A percentile compares a stretch with the other conserved stretches of the same genome.
Conservation (phyloP, 2,888 invertebrate genomes). For the Cordilura impudica region DNA sequence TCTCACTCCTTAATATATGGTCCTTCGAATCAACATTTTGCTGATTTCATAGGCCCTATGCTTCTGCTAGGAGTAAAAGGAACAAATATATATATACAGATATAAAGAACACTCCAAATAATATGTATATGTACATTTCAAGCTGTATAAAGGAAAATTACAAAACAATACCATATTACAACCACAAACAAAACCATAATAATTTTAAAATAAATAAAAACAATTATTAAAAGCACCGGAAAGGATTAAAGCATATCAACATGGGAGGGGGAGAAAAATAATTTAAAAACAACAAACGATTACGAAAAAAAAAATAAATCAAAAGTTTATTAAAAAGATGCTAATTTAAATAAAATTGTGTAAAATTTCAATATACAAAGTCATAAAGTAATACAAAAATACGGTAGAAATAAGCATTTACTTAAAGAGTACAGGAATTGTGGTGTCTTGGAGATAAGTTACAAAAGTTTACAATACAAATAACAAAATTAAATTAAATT, state of each 20-base stretch:
- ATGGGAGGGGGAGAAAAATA: constrained; percentile 17
- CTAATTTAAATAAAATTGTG: constrained; percentile 8
- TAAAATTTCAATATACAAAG: background rate
- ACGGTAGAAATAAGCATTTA: constrained; percentile 1
- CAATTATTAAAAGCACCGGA: constrained; percentile 66
- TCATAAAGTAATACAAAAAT: constrained; percentile 31
- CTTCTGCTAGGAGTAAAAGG: too few relatives aligned
- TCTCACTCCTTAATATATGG: too few relatives aligned
- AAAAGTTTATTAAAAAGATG: constrained; percentile 57
- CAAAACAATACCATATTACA: background rate
- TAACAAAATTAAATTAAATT: background rate
- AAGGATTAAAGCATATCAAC: constrained; percentile 68
- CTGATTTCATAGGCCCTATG: too few relatives aligned
- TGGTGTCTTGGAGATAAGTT: constrained; percentile 15
- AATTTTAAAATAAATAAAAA: constrained; percentile 26
- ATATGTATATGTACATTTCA: constrained; percentile 28
- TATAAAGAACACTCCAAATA: background rate
- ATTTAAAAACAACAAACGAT: constrained; percentile 6
- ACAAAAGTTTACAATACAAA: background rate
- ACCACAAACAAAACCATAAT: background rate
- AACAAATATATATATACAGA: background rate
- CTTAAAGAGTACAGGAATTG: constrained; percentile 22
- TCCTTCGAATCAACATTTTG: background rate
- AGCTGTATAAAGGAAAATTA: background rate
- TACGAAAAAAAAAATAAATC: constrained; percentile 39